These are phyloP conservation scores for Orientallactaga bullata DNA, from an alignment of 2,113 vertebrate genomes.

Conservation along the genomic window DNA sequence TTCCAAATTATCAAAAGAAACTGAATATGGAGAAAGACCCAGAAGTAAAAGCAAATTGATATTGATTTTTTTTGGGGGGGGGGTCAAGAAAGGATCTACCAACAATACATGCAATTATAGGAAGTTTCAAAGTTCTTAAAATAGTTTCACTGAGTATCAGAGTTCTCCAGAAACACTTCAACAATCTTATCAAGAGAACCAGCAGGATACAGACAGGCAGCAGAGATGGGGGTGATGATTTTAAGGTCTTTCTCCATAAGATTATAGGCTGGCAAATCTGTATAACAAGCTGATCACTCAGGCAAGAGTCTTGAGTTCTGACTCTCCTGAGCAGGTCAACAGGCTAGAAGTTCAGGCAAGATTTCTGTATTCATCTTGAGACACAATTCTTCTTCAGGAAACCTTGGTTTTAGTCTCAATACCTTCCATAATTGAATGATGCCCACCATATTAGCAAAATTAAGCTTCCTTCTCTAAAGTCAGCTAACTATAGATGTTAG, in stretches of 20 bases:
- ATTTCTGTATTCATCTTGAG: not conserved
- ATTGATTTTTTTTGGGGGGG: not conserved
- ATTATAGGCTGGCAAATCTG: not conserved
- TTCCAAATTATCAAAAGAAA: constrained; percentile 44
- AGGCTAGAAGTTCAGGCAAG: not conserved
- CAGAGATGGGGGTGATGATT: not conserved
- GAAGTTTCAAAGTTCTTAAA: constrained; percentile 11
- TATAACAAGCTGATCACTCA: not conserved
- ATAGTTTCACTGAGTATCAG: not conserved
- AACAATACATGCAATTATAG: not conserved
- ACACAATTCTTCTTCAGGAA: constrained; percentile 9
- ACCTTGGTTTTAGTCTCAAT: not conserved
- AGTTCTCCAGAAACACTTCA: not conserved
- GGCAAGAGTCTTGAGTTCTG: not conserved
- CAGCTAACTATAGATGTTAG: not conserved
- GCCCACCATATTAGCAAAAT: not conserved
- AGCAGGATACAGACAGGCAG: not conserved
- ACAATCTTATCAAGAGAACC: not conserved
- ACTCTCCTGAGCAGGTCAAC: not conserved
- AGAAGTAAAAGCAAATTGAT: constrained; percentile 7
- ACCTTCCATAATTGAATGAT: not conserved
- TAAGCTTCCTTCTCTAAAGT: not conserved
- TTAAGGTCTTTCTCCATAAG: not conserved
- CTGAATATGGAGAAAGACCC: not conserved
- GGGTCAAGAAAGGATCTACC: not conserved